A percentile compares a stretch with the other conserved stretches of the same genome.
Evolutionary conservation across 2,797 vertebrate species (phyloP).

Genomic region (Poeciliopsis paucimaculata): DNA sequence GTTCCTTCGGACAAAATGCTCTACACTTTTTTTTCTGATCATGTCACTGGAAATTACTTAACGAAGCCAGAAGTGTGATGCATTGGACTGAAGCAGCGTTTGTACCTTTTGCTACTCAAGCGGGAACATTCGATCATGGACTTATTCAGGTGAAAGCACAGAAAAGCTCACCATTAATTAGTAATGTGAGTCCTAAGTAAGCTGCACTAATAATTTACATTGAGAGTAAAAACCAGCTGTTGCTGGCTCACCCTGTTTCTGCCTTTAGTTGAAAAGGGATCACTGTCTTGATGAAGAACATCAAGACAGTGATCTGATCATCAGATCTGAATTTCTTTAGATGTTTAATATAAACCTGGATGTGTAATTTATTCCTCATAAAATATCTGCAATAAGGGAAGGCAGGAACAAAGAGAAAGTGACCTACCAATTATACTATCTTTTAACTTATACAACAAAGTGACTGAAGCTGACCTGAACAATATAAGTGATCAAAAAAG

Average conservation of each 20-base stretch:
- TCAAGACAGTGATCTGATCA: no score
- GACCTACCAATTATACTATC: background rate
- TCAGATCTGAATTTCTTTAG: background rate
- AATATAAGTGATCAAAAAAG: background rate
- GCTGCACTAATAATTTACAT: conserved; percentile 27
- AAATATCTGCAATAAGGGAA: background rate
- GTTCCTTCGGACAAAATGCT: background rate
- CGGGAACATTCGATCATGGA: conserved; percentile 27
- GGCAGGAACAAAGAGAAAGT: background rate
- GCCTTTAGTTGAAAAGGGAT: conserved; percentile 1
- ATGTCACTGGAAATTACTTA: background rate
- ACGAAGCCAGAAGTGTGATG: background rate
- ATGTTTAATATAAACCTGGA: background rate
- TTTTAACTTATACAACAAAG: background rate
- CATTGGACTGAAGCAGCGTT: background rate
- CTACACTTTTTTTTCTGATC: background rate
- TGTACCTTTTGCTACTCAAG: background rate
- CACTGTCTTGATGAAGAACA: background rate
- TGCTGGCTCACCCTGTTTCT: background rate
- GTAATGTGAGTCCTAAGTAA: conserved; percentile 39
- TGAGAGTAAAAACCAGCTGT: conserved; percentile 21
- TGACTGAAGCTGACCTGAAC: background rate
- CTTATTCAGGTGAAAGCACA: conserved; percentile 29
- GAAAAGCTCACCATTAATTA: conserved; percentile 44
- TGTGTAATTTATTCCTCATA: background rate